Evolutionary conservation across 2,888 invertebrate genomes (phyloP).

Genomic region (Acleris literana): DNA sequence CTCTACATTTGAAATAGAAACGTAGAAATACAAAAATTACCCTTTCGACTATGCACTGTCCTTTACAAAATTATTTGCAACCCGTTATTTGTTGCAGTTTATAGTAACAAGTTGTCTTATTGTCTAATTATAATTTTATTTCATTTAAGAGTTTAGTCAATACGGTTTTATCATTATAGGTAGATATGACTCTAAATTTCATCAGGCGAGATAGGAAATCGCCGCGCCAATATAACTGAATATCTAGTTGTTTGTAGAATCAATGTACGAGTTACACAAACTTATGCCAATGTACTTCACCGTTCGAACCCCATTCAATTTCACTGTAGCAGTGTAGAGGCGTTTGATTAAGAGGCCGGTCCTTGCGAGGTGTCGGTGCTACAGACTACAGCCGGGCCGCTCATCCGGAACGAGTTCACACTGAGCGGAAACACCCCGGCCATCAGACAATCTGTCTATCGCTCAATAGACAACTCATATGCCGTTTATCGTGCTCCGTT

Average conservation of each 20-base stretch:
- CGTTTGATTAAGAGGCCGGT: constrained; percentile 34
- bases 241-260: too few relatives aligned
- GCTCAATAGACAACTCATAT: constrained; percentile 9
- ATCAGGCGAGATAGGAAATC: too few relatives aligned
- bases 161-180: too few relatives aligned
- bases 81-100: too few relatives aligned
- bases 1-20: neutral
- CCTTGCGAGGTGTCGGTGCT: constrained; percentile 25
- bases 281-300: neutral
- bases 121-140: too few relatives aligned
- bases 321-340: neutral
- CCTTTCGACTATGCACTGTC: too few relatives aligned
- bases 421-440: constrained; percentile 20
- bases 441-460: constrained; percentile 4
- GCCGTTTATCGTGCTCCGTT: neutral
- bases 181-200: too few relatives aligned
- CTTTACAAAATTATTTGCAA: too few relatives aligned
- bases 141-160: too few relatives aligned
- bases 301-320: neutral
- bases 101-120: too few relatives aligned
- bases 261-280: neutral
- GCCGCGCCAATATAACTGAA: too few relatives aligned
- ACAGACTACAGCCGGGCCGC: constrained; percentile 4
- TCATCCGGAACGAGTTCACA: constrained; percentile 35
- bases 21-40: neutral